Evolutionary conservation across 2,797 vertebrate species (phyloP).

Genomic region (Coregonus suidteri): DNA sequence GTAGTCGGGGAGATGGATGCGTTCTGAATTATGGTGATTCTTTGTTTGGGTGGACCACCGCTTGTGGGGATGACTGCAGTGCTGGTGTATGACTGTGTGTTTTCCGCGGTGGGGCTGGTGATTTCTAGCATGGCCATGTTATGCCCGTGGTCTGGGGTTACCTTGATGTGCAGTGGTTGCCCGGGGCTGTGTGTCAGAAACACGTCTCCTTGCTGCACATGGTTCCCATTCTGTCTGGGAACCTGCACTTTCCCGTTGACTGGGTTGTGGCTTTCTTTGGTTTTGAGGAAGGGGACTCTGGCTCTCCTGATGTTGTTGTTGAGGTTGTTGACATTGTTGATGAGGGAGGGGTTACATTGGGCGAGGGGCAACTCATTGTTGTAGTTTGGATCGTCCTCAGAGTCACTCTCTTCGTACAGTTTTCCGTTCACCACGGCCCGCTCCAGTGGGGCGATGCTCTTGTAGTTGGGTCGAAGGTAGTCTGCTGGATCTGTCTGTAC

Average conservation of each 20-base stretch:
- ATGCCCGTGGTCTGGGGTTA: conserved; percentile 90
- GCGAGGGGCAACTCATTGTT: conserved; percentile 79
- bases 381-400: conserved; percentile 77
- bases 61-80: conserved; percentile 95
- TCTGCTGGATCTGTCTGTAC: conserved; percentile 90
- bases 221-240: conserved; percentile 83
- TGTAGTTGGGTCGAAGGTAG: conserved; percentile 79
- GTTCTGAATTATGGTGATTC: conserved; percentile 95
- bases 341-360: conserved; percentile 76
- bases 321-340: conserved; percentile 77
- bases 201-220: conserved; percentile 85
- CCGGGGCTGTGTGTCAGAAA: conserved; percentile 90
- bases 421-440: conserved; percentile 85
- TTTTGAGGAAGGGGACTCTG: conserved; percentile 84
- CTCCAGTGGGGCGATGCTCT: conserved; percentile 81
- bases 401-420: conserved; percentile 81
- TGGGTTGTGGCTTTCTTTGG: conserved; percentile 76
- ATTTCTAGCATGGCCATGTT: conserved; percentile 92
- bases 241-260: conserved; percentile 82
- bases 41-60: conserved; percentile 89
- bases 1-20: conserved; percentile 80
- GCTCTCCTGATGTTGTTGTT: conserved; percentile 83
- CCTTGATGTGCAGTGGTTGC: conserved; percentile 93
- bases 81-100: conserved; percentile 88
- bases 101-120: conserved; percentile 88